Percentiles rank a stretch among this genome's conserved stretches.
Conservation (phyloP, 2,797 vertebrate genomes). For the Dipus sagitta region DNA sequence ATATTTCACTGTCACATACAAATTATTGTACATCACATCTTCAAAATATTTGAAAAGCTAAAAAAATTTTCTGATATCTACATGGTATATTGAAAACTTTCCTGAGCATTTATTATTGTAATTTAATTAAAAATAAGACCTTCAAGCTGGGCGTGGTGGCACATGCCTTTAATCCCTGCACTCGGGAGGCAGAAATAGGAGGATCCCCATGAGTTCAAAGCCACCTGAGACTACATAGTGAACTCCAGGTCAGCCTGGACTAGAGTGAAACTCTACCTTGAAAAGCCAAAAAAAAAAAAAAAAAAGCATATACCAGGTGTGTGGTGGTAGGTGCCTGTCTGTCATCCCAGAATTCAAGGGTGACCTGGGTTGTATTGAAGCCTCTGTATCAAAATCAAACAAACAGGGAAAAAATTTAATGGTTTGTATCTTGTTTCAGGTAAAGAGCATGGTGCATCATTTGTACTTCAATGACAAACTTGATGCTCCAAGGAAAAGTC, state of each 20-base stretch:
- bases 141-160: background rate
- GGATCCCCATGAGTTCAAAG: too few species aligned
- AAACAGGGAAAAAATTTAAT: constrained; percentile 3
- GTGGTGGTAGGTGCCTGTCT: background rate
- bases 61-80: constrained; percentile 1
- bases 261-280: too few species aligned
- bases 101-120: background rate
- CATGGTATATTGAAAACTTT: background rate
- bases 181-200: too few species aligned
- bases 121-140: background rate
- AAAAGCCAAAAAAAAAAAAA: too few species aligned
- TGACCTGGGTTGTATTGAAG: background rate
- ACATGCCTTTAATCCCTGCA: too few species aligned
- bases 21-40: constrained; percentile 5
- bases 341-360: background rate
- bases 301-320: background rate
- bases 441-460: constrained; percentile 99
- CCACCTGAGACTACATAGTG: too few species aligned
- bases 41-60: constrained; percentile 3
- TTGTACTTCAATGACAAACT: constrained; percentile 98
- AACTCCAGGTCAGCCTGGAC: too few species aligned
- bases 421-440: constrained; percentile 88
- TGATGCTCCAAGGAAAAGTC: constrained; percentile 95
- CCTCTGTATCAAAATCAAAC: background rate
- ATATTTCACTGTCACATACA: background rate